These are phyloP conservation scores for Microplitis deprimator DNA, from an alignment of 2,888 invertebrate genomes.

Conservation along the genomic window DNA sequence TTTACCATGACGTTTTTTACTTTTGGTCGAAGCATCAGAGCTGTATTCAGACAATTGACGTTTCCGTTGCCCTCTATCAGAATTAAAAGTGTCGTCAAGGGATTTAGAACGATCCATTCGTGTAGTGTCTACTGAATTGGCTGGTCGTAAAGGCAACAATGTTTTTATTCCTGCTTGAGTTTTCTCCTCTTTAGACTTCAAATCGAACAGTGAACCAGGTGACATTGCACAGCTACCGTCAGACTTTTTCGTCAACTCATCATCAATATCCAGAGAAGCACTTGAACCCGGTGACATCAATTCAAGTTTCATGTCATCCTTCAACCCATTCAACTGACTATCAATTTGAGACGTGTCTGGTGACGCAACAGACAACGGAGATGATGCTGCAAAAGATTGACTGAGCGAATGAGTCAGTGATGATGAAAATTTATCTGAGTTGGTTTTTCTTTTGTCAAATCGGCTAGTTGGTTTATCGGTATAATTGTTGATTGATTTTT, in stretches of 20 bases:
- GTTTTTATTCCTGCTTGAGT: constrained; percentile 73
- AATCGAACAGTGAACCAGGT: constrained; percentile 65
- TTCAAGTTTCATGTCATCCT: constrained; percentile 59
- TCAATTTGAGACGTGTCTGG: constrained; percentile 47
- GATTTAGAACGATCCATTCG: constrained; percentile 59
- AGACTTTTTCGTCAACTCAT: constrained; percentile 56
- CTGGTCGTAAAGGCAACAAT: constrained; percentile 70
- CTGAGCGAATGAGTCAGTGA: constrained; percentile 36
- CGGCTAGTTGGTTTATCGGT: constrained; percentile 67
- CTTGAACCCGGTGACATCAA: constrained; percentile 57
- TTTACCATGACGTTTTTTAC: constrained; percentile 62
- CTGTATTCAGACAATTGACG: constrained; percentile 61
- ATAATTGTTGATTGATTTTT: constrained; percentile 65
- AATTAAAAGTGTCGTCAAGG: constrained; percentile 56
- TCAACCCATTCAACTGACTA: constrained; percentile 42
- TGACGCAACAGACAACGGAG: constrained; percentile 47
- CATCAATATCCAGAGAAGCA: constrained; percentile 56
- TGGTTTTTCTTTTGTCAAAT: constrained; percentile 59
- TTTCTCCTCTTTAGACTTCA: constrained; percentile 68
- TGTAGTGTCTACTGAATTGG: constrained; percentile 47
- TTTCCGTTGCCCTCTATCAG: constrained; percentile 60
- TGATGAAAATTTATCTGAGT: constrained; percentile 50
- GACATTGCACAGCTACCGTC: constrained; percentile 65
- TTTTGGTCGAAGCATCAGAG: constrained; percentile 55
- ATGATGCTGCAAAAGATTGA: constrained; percentile 44